Percentiles rank a stretch among this genome's conserved stretches.
phyloP scores from a whole-genome alignment of 1,140 invertebrate genomes.

The Wasmannia auropunctata region DNA sequence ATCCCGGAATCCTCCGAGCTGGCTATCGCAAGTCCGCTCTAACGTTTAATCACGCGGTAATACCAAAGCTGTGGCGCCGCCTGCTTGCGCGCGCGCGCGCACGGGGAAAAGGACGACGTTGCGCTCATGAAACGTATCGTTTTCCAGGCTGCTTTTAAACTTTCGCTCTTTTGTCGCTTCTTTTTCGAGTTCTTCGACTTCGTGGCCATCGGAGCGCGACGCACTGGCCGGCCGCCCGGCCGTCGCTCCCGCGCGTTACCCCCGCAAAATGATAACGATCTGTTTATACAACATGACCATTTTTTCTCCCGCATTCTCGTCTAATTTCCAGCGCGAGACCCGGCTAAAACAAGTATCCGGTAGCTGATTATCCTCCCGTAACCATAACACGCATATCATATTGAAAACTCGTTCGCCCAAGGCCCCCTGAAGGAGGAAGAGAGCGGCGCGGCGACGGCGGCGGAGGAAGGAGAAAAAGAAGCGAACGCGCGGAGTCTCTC shows the following conservation, averaged over 20 bases:
- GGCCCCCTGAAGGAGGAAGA: neutral
- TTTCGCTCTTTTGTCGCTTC: constrained; percentile 52
- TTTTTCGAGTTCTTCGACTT: constrained; percentile 26
- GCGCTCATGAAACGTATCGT: constrained; percentile 1
- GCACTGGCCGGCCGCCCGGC: neutral
- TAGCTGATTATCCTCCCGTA: constrained; percentile 72
- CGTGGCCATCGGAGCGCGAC: constrained; percentile 39
- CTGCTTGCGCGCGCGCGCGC: neutral
- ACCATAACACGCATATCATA: constrained; percentile 69
- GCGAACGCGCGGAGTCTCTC: constrained; percentile 7
- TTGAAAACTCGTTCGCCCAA: constrained; percentile 60
- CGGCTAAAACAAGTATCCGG: constrained; percentile 66
- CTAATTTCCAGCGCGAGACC: constrained; percentile 64
- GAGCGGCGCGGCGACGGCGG: neutral
- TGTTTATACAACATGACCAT: constrained; percentile 55
- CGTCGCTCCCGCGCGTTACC: constrained; percentile 28
- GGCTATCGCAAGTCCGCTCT: neutral
- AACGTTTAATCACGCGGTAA: neutral
- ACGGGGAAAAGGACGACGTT: neutral
- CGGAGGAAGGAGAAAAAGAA: neutral
- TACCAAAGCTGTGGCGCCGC: neutral
- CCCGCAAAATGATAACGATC: constrained; percentile 56
- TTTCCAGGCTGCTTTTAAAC: constrained; percentile 11
- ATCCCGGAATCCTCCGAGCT: neutral
- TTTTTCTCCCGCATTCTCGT: constrained; percentile 52